phyloP scores from a whole-genome alignment of 2,888 invertebrate genomes.

The Metallyticus violacea region DNA sequence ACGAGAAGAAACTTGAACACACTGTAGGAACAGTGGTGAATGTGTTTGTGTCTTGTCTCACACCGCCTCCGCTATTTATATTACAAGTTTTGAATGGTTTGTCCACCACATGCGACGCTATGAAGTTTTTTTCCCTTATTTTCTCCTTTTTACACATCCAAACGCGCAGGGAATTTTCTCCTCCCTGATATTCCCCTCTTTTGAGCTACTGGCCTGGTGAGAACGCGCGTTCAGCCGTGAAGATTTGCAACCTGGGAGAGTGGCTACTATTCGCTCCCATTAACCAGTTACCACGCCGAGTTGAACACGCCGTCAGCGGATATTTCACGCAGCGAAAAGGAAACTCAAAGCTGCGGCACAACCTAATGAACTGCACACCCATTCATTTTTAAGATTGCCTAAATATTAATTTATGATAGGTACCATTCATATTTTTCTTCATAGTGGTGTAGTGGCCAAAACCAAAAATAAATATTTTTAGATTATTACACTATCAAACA shows the following conservation, averaged over 20 bases:
- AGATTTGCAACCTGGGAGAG: not conserved
- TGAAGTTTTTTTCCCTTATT: not conserved
- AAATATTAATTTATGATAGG: too few species aligned
- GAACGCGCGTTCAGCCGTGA: conserved; percentile 2
- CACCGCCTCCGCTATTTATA: not conserved
- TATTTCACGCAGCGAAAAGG: not conserved
- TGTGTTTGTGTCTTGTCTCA: not conserved
- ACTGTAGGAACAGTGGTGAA: not conserved
- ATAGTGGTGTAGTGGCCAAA: too few species aligned
- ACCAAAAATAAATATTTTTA: too few species aligned
- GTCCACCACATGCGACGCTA: not conserved
- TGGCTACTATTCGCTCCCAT: not conserved
- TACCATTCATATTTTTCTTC: too few species aligned
- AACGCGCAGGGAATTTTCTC: not conserved
- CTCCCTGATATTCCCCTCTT: not conserved
- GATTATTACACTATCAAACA: too few species aligned
- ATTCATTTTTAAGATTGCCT: too few species aligned
- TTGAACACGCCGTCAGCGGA: not conserved
- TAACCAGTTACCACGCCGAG: not conserved
- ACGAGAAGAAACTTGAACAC: not conserved
- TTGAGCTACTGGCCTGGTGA: not conserved
- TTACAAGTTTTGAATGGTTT: conserved; percentile 7
- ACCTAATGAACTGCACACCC: not conserved
- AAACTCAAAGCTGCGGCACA: not conserved
- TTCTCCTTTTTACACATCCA: not conserved